phyloP scores from a whole-genome alignment of 2,113 vertebrate genomes.

The Plecturocebus donacophilus region DNA sequence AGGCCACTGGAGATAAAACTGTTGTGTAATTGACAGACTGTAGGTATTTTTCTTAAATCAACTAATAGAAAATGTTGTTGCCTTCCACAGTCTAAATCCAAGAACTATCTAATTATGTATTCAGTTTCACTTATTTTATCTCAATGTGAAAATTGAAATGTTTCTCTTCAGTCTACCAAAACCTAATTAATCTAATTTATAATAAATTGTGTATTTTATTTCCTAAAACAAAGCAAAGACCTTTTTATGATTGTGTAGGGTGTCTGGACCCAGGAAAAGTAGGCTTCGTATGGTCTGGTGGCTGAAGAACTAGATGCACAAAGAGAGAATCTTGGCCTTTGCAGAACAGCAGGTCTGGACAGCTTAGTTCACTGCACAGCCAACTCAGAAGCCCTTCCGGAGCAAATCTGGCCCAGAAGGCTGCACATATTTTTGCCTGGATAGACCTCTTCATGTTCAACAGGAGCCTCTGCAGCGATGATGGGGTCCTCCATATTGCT shows the following conservation, averaged over 20 bases:
- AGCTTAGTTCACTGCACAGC: slow-evolving; percentile 48
- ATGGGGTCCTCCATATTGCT: slow-evolving; percentile 60
- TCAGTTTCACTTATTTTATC: neutral
- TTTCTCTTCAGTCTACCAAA: slow-evolving; percentile 2
- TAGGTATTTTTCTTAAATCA: neutral
- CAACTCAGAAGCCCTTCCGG: slow-evolving; percentile 67
- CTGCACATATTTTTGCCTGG: slow-evolving; percentile 78
- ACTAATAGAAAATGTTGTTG: neutral
- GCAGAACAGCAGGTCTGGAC: slow-evolving; percentile 70
- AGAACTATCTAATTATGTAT: neutral
- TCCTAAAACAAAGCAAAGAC: neutral
- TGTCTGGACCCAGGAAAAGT: neutral
- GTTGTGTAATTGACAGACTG: neutral
- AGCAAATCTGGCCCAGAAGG: slow-evolving; percentile 71
- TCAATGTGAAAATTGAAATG: neutral
- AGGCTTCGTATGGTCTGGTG: slow-evolving; percentile 35
- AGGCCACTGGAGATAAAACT: neutral
- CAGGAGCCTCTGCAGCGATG: slow-evolving; percentile 43
- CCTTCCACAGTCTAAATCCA: neutral
- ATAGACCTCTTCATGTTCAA: slow-evolving; percentile 63
- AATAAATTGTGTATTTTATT: neutral
- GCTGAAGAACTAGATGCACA: neutral
- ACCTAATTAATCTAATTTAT: neutral
- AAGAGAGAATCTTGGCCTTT: slow-evolving; percentile 59
- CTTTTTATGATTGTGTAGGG: neutral